Evolutionary conservation across 2,797 vertebrate genomes (phyloP), one percentile per base, ranked within the genome.

Genomic region (Falco rusticolus): DNA sequence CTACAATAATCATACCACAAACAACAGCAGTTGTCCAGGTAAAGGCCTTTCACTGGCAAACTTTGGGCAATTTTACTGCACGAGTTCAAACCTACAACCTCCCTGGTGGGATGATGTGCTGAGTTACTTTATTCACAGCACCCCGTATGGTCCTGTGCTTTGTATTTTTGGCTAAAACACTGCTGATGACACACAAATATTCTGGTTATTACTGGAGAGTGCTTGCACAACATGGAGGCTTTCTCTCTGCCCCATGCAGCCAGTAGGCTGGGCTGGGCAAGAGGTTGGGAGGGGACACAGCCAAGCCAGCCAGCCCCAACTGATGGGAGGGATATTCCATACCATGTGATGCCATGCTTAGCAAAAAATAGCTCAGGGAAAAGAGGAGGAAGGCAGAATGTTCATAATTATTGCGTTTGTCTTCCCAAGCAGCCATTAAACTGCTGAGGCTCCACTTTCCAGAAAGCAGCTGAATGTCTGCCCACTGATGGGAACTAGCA

Each of bases 291-390:
- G 31, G 6, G 10, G 37, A 72, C 56, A 57, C 25, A 48, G 37
- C 28, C 77, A 68, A 13, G 13, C 50, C 41, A 72, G 28, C n/a
- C 3, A 1, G 24, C 17, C 25, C 18, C 21, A 68, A 9, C 4
- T 29, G 19, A 53, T 1, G 0, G 0, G 7, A 75, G 34, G 37
- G 29, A 41, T 45, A 41, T 51, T 51, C 16, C 37, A 28, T 41
- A 29, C 7, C 13, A 8, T 21, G 39, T 5, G 12, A 47, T 34
- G 28, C 9, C 2, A 1, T 13, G 5, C 37, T 41, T 22, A 25
- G 16, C n/a, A 80, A 51, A 43, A 75, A 57, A 20, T 2, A 54
- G 47, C 33, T 82, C 25, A 21, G 13, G 41, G 19, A 64, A 69
- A 53, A 54, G 22, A 71, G 11, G 4, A 71, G 41, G 25, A 56